These are phyloP conservation scores for Pinctada fucata DNA, from an alignment of 2,888 invertebrate genomes.

Conservation along the genomic window DNA sequence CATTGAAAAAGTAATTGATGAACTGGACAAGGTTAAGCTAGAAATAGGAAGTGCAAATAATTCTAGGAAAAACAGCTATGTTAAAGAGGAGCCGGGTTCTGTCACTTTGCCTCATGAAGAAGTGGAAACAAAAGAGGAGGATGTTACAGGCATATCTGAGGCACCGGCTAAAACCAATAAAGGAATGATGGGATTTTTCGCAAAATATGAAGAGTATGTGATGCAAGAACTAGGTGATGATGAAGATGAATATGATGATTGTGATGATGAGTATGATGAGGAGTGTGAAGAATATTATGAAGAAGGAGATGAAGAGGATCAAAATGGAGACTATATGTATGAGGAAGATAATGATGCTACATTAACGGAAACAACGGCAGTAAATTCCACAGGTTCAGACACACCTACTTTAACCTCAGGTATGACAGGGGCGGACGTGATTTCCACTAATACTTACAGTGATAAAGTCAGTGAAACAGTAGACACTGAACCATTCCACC, in stretches of 20 bases:
- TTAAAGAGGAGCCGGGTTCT: neutral
- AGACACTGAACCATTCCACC: neutral
- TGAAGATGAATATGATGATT: conserved; percentile 13
- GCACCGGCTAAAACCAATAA: neutral
- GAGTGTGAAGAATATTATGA: conserved; percentile 17
- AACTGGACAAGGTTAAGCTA: conserved; percentile 4
- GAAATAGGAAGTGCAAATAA: neutral
- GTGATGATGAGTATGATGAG: conserved; percentile 8
- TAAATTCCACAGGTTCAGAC: neutral
- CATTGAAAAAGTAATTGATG: conserved; percentile 5
- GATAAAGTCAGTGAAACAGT: too few species aligned
- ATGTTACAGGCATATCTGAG: neutral
- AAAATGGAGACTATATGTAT: conserved; percentile 9
- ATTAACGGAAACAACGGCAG: neutral
- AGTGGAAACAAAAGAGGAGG: conserved; percentile 1
- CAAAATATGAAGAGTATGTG: conserved; percentile 8
- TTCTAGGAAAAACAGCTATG: neutral
- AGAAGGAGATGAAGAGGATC: conserved; percentile 17
- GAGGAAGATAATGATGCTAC: neutral
- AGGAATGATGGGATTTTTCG: neutral
- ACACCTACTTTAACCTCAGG: neutral
- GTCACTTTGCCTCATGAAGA: neutral
- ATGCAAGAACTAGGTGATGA: neutral
- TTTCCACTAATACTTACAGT: too few species aligned
- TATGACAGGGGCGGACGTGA: neutral